phyloP scores from a whole-genome alignment of 2,113 vertebrate species.

The cattle (Bos taurus) region ARS-UCD2.0 NC_037357.1:74046501-74047000 shows the following conservation, averaged over 20 bases:
- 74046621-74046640: not conserved
- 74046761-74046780: not conserved
- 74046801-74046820: not conserved
- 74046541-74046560: slow-evolving; percentile 17
- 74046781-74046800: not conserved
- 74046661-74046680: not conserved
- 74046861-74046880: not conserved
- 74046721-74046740: not conserved
- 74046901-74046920: not conserved
- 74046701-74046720: not conserved
- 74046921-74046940: not conserved
- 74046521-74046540: not conserved
- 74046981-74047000: not conserved
- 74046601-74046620: not conserved
- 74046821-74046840: not conserved
- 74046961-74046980: not conserved
- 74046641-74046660: not conserved
- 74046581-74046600: slow-evolving; percentile 1
- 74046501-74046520: not conserved
- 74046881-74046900: not conserved
- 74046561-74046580: not conserved
- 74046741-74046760: not conserved
- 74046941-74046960: not conserved
- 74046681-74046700: not conserved
- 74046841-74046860: not conserved